Conservation (phyloP, 2,888 invertebrate species). For the Troilus luridus region DNA sequence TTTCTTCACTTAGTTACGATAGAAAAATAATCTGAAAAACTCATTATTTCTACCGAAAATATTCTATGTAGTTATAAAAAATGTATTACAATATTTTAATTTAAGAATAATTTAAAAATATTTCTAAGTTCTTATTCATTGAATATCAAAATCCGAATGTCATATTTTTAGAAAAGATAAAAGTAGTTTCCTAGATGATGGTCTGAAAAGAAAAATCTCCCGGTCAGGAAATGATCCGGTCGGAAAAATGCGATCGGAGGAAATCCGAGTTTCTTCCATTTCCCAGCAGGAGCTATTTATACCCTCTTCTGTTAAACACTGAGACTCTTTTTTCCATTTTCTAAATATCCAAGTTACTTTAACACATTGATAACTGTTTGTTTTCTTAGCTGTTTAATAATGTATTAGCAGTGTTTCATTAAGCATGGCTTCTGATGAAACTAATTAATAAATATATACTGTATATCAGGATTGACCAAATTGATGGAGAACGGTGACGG, state of each 20-base stretch:
- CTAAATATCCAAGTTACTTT: not conserved
- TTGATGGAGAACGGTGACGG: too few relatives aligned
- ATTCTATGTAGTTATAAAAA: too few relatives aligned
- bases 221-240: not conserved
- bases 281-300: not conserved
- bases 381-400: not conserved
- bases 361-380: not conserved
- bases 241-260: constrained; percentile 24
- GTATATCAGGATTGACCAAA: too few relatives aligned
- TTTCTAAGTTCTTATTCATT: not conserved
- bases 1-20: too few relatives aligned
- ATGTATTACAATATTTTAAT: too few relatives aligned
- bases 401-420: not conserved
- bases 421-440: not conserved
- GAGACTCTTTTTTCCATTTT: not conserved
- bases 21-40: too few relatives aligned
- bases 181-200: not conserved
- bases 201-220: not conserved
- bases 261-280: constrained; percentile 19
- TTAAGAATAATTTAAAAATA: not conserved
- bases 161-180: not conserved
- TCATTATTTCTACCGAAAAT: too few relatives aligned
- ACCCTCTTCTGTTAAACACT: not conserved
- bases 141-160: not conserved
- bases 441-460: not conserved